Conservation (phyloP, 1,140 invertebrate genomes). For the Medauroidea extradentata region DNA sequence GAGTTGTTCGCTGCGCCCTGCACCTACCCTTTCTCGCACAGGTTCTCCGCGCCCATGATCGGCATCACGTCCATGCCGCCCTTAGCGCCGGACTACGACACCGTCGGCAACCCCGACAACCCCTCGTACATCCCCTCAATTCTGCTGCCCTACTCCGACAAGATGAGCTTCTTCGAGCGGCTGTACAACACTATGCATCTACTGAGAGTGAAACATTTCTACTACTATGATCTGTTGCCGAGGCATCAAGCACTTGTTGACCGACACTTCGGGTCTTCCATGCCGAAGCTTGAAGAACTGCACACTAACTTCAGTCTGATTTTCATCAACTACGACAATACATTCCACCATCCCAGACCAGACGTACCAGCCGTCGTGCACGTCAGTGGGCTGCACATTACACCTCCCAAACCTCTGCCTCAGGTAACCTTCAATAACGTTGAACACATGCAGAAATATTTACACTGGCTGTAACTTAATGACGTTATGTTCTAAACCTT, state of each 20-base stretch:
- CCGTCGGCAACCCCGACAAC: conserved; percentile 50
- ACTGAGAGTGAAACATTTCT: background rate
- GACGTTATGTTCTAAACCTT: too few species aligned
- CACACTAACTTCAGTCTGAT: background rate
- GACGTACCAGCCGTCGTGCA: background rate
- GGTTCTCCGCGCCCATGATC: conserved; percentile 2
- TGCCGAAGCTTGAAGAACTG: background rate
- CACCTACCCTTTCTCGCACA: background rate
- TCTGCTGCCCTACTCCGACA: conserved; percentile 50
- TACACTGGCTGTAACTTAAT: too few species aligned
- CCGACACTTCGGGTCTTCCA: background rate
- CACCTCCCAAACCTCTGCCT: background rate
- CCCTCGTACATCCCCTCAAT: conserved; percentile 52
- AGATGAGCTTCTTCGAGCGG: conserved; percentile 48
- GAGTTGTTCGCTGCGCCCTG: background rate
- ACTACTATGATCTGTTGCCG: background rate
- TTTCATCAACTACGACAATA: background rate
- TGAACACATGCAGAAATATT: too few species aligned
- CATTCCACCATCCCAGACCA: background rate
- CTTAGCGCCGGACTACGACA: background rate
- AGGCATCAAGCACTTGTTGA: background rate
- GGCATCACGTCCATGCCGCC: background rate
- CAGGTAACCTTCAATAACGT: too few species aligned
- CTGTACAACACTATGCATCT: conserved; percentile 35
- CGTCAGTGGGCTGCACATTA: background rate